Conservation (phyloP, 2,888 invertebrate species). For the Periphyllus acericola region DNA sequence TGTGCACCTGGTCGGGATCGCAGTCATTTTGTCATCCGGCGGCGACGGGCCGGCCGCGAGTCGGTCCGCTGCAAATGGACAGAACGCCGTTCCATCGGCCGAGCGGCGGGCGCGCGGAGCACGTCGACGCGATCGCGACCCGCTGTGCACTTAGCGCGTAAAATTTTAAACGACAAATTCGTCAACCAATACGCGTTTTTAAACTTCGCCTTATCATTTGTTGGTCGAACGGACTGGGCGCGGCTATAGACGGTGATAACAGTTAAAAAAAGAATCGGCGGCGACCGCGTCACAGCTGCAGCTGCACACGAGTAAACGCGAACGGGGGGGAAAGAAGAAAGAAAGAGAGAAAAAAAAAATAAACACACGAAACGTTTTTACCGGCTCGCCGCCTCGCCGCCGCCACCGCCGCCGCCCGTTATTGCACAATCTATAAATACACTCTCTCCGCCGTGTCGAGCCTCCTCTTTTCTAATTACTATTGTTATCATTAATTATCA, state of each 20-base stretch:
- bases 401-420: not conserved
- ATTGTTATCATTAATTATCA: not conserved
- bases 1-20: not conserved
- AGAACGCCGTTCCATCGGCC: too few relatives aligned
- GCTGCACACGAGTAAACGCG: not conserved
- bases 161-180: conserved; percentile 41
- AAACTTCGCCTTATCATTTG: conserved; percentile 53
- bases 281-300: conserved; percentile 17
- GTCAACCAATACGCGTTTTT: not conserved
- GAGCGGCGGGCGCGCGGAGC: not conserved
- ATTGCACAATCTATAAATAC: not conserved
- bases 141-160: not conserved
- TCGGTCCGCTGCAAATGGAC: too few relatives aligned
- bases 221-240: conserved; percentile 47
- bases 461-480: not conserved
- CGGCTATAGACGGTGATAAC: conserved; percentile 43
- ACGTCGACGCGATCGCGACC: not conserved
- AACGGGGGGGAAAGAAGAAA: not conserved
- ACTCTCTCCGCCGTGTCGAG: not conserved
- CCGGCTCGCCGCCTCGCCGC: conserved; percentile 8
- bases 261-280: conserved; percentile 46
- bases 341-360: not conserved
- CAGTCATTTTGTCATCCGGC: not conserved
- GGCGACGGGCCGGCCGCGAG: not conserved
- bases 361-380: not conserved